phyloP scores from a whole-genome alignment of 2,113 vertebrate species.

The Macquaria australasica region DNA sequence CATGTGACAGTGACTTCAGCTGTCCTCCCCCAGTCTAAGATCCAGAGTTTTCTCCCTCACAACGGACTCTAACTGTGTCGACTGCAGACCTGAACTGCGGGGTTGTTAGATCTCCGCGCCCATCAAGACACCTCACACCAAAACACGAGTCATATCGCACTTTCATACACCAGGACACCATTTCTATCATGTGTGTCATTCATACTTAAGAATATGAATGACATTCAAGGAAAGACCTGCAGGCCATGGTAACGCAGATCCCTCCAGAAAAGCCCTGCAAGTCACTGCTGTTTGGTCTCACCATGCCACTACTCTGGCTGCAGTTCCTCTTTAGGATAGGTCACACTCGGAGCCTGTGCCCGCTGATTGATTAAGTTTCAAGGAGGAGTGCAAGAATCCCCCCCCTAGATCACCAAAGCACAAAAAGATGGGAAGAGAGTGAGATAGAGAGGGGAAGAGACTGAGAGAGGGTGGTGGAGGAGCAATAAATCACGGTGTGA shows the following conservation, averaged over 20 bases:
- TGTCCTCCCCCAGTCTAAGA: conserved; percentile 51
- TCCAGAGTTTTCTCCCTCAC: conserved; percentile 29
- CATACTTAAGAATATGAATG: conserved; percentile 31
- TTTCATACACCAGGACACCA: not conserved
- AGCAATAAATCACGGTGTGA: conserved; percentile 85
- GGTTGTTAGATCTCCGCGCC: not conserved
- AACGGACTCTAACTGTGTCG: not conserved
- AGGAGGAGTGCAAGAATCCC: conserved; percentile 64
- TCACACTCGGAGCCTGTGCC: conserved; percentile 22
- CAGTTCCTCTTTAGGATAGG: conserved; percentile 49
- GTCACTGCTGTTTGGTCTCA: conserved; percentile 21
- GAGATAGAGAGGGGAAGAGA: conserved; percentile 62
- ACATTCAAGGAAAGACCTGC: conserved; percentile 18
- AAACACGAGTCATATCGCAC: conserved; percentile 5
- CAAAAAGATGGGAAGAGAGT: conserved; percentile 59
- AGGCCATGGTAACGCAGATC: not conserved
- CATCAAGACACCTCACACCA: conserved; percentile 11
- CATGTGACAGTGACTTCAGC: conserved; percentile 74
- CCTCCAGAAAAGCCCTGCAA: conserved; percentile 24
- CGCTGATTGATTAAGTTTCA: conserved; percentile 77
- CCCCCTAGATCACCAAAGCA: conserved; percentile 70
- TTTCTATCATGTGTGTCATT: conserved; percentile 35
- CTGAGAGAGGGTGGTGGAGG: conserved; percentile 62
- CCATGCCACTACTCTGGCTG: conserved; percentile 18
- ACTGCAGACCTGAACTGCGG: conserved; percentile 1